These are phyloP conservation scores for Lucilia sericata DNA, from an alignment of 1,140 invertebrate species.

Conservation along the genomic window DNA sequence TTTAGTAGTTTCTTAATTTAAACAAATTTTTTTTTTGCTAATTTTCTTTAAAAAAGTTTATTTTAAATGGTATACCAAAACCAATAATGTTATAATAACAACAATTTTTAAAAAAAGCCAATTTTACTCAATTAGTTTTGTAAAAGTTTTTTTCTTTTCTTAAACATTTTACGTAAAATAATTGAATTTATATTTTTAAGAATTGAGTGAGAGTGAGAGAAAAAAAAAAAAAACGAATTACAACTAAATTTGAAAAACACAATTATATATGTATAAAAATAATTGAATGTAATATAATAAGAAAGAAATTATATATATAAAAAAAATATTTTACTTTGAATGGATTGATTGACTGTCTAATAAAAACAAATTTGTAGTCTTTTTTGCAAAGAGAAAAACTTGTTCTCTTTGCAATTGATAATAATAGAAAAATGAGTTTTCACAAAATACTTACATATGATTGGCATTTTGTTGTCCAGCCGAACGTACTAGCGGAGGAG, in stretches of 20 bases:
- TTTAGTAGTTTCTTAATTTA: too few species aligned
- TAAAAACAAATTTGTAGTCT: too few species aligned
- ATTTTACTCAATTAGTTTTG: slow-evolving; percentile 1
- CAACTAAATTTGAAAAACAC: slow-evolving; percentile 67
- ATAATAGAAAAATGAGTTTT: too few species aligned
- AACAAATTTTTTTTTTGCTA: background rate
- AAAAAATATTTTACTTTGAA: slow-evolving; percentile 31
- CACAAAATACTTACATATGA: slow-evolving; percentile 59
- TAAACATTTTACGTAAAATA: background rate
- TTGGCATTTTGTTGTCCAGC: slow-evolving; percentile 60
- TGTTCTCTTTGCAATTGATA: background rate
- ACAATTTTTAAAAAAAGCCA: background rate
- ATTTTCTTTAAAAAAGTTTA: background rate
- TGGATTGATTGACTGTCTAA: background rate
- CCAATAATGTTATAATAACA: background rate
- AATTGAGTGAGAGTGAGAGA: background rate
- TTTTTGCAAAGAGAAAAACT: background rate
- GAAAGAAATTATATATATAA: background rate
- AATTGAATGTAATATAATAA: slow-evolving; percentile 49
- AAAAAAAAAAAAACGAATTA: slow-evolving; percentile 51
- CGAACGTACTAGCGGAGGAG: slow-evolving; percentile 62
- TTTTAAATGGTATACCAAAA: slow-evolving; percentile 33
- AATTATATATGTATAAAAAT: too few species aligned
- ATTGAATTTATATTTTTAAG: background rate
- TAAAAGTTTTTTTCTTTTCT: background rate